Evolutionary conservation across 2,113 vertebrate genomes (phyloP), one percentile per base, ranked within the genome.

Genomic region (Willisornis vidua): DNA sequence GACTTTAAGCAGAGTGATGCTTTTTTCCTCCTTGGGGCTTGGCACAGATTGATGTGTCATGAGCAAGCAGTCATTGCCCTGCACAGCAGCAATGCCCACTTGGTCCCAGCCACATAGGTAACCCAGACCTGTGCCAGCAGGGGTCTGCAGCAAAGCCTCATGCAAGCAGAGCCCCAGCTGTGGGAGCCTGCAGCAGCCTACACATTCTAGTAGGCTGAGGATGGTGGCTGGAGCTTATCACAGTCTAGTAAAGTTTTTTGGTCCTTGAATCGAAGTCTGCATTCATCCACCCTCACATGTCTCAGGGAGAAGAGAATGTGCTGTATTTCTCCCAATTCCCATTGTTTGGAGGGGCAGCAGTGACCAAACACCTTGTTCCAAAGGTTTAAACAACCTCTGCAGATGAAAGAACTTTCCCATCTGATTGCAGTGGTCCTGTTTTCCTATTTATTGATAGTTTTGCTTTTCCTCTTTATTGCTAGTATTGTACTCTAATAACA

Each of bases 21-120:
- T 2, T 73, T 31, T 23, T 70, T 45, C 24, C 20, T 28, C 18
- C 29, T 2, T 3, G 48, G 22, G 26, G 5, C 33, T 25, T 19
- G 20, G 25, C 46, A 49, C 23, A 33, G 55, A 4, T 6, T 0
- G 0, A 1, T 82, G 37, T 41, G 77, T 26, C 0, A 1, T 52
- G 29, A 61, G 29, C 33, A 20, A 24, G 28, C 3, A 5, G 57
- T 45, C 41, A 5, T 5, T 61, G 39, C 14, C 31, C 26, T 7
- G 0, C 25, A 19, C 23, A 14, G 3, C 57, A 67, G 35, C 39
- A 37, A 8, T 78, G 75, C 19, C 25, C 20, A 3, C 29, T 22
- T 3, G 9, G 24, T 41, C 29, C 19, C 37, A 66, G 67, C 35
- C 10, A 9, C n/a, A 0, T 39, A 24, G 25, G 41, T 29, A 70